These are phyloP conservation scores for Sipha flava DNA, from an alignment of 1,140 invertebrate genomes.

Conservation along the genomic window DNA sequence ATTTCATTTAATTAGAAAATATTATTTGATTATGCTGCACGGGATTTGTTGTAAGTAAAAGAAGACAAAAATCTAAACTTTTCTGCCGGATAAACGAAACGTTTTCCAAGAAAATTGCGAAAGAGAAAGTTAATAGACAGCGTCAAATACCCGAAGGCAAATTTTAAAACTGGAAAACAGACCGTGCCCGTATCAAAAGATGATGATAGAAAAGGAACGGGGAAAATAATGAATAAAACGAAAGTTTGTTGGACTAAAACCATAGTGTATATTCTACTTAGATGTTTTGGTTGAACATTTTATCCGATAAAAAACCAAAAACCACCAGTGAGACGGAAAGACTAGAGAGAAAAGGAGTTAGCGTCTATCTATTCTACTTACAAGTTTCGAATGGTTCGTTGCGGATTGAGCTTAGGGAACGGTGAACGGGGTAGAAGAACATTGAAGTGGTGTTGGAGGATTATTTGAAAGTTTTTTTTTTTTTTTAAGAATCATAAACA, in stretches of 20 bases:
- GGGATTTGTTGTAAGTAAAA: neutral
- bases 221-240: neutral
- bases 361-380: neutral
- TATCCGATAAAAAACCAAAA: neutral
- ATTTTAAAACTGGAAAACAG: neutral
- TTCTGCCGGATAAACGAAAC: neutral
- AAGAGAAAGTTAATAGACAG: neutral
- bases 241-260: neutral
- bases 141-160: neutral
- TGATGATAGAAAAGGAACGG: neutral
- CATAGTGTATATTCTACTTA: neutral
- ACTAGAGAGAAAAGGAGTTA: neutral
- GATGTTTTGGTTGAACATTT: neutral
- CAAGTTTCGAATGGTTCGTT: neutral
- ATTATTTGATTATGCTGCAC: too few relatives aligned
- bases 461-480: neutral
- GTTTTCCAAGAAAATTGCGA: neutral
- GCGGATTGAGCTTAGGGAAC: neutral
- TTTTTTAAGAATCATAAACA: neutral
- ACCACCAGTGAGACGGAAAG: too few relatives aligned
- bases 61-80: neutral
- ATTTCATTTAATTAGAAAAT: too few relatives aligned
- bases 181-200: neutral
- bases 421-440: neutral
- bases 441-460: too few relatives aligned